Evolutionary conservation across 2,113 vertebrate species (phyloP).

Genomic region (Romanogobio albipinnatus): DNA sequence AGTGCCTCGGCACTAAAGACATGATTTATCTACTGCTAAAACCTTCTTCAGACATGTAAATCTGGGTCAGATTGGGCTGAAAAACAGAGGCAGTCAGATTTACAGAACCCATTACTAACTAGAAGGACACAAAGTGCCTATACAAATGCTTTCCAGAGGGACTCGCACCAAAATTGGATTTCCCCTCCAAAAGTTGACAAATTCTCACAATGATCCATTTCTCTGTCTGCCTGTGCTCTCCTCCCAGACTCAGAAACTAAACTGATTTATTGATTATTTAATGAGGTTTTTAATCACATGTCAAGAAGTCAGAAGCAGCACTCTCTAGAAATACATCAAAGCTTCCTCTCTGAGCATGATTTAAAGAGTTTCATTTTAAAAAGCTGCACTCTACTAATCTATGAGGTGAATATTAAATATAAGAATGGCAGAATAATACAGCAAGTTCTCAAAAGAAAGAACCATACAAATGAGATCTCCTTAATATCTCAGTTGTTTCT

Average conservation of each 20-base stretch:
- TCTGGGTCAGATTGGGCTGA: constrained; percentile 37
- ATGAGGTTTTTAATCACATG: constrained; percentile 63
- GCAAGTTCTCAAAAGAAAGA: background rate
- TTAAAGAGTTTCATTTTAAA: constrained; percentile 56
- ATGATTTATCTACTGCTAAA: background rate
- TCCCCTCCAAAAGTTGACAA: constrained; percentile 56
- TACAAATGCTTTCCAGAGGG: constrained; percentile 14
- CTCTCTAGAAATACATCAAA: constrained; percentile 50
- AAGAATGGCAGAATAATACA: background rate
- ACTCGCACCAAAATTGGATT: constrained; percentile 66
- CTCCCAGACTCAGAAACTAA: constrained; percentile 53
- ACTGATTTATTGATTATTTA: constrained; percentile 66
- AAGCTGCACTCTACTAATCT: constrained; percentile 23
- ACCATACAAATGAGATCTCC: constrained; percentile 15
- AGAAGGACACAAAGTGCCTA: background rate
- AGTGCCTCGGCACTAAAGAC: background rate
- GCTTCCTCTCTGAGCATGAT: constrained; percentile 47
- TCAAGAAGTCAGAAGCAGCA: constrained; percentile 59
- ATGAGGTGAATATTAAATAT: constrained; percentile 29
- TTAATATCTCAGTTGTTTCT: constrained; percentile 28
- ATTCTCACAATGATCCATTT: constrained; percentile 55
- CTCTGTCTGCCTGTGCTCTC: constrained; percentile 45
- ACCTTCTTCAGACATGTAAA: background rate
- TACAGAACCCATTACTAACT: constrained; percentile 27
- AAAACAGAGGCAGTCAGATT: constrained; percentile 51